Base-by-base conservation (phyloP, 2,888 invertebrate species). In the Sarcophaga subvicina region DNA sequence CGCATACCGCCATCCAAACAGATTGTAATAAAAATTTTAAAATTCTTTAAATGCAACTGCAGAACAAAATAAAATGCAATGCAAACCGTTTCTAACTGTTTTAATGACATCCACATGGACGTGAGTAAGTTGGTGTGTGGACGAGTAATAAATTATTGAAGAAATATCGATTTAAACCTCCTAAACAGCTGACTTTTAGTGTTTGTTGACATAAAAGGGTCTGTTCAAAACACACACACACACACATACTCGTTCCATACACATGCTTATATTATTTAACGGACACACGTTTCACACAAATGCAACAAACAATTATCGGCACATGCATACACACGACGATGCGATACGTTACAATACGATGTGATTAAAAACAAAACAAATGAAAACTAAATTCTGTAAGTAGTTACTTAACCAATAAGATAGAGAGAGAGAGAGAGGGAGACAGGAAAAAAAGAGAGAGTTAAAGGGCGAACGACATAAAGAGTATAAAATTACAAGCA, bases 151-250 rank as follows among this genome's bases (percentile, higher is more conserved):
- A 60, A n/a, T 37, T 37, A 37, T 37, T 37, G 37, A 62, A 37
- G 37, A 45, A 64, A 64, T 79, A 64, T 75, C 69, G 63, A 84
- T 75, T 70, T 75, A 83, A 83, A 70, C 64, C 59, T 64, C 37
- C 8, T 75, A 77, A 85, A 86, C 76, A 80, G 77, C 69, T 83
- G 80, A 80, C 83, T 76, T 76, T 79, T 69, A 70, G 69, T 77
- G 80, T 62, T 22, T 47, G 78, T 82, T 76, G 78, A 64, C 79
- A 73, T 37, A 59, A 72, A 77, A 77, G 69, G 80, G 49, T 37
- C 37, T 8, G 37, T 14, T 49, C 1, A 49, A 49, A 49, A 10
- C 2, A 3, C 14, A 49, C 63, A 59, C 49, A 76, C 59, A 6
- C 59, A 69, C 49, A 76, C 59, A 6, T 47, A 69, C 17, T 20